Conservation (phyloP, 2,797 vertebrate genomes). For the Melanotaenia maccullochi region DNA sequence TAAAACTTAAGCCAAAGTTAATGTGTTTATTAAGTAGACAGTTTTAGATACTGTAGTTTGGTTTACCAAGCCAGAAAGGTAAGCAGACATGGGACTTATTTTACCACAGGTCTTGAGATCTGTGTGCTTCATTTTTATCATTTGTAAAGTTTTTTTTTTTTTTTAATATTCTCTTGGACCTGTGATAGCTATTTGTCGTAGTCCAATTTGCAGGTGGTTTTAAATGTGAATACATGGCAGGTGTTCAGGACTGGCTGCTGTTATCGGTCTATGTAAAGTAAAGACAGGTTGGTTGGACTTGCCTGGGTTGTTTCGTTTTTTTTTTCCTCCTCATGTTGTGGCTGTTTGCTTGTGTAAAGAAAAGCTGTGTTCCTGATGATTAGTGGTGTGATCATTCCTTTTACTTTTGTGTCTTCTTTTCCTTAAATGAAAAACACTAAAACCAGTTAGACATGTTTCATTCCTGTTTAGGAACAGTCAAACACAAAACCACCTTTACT, state of each 20-base stretch:
- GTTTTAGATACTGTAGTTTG: no score
- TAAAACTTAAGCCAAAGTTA: no score
- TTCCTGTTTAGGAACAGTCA: conserved; percentile 33
- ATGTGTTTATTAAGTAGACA: no score
- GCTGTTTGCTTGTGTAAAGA: conserved; percentile 22
- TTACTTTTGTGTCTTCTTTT: conserved; percentile 43
- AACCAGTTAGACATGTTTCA: conserved; percentile 69
- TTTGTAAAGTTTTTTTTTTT: no score
- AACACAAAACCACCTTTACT: conserved; percentile 29
- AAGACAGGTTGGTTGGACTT: conserved; percentile 45
- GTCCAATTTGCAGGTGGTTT: no score
- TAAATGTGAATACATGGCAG: no score
- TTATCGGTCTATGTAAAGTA: conserved; percentile 17
- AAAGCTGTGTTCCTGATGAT: conserved; percentile 57
- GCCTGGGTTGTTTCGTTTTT: conserved; percentile 27
- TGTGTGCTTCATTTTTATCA: no score
- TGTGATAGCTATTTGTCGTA: neutral
- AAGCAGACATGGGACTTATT: no score
- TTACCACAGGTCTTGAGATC: no score
- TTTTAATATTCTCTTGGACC: neutral
- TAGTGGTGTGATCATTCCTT: conserved; percentile 56
- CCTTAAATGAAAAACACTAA: conserved; percentile 57
- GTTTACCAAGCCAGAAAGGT: no score
- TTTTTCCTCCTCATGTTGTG: conserved; percentile 7
- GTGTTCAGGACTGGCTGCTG: no score